These are phyloP conservation scores for Chloroclysta siterata DNA, from an alignment of 2,888 invertebrate genomes.

Conservation along the genomic window DNA sequence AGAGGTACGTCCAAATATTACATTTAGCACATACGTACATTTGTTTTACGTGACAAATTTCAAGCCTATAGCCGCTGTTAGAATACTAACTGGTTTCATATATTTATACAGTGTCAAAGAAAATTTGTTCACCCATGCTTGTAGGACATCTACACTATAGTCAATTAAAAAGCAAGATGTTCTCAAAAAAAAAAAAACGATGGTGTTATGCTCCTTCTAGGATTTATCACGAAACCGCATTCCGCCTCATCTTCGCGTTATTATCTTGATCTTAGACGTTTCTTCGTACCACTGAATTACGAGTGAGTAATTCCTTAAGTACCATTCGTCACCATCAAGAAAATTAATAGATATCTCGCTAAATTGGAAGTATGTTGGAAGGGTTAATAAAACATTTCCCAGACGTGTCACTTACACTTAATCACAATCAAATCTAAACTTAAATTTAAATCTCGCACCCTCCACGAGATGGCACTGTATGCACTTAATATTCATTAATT, in stretches of 20 bases:
- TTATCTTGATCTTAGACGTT: neutral
- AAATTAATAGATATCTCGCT: slow-evolving; percentile 19
- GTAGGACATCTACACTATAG: too few species aligned
- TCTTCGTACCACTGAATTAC: neutral
- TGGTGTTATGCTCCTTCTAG: too few species aligned
- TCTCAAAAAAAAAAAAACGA: too few species aligned
- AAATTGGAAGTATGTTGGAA: slow-evolving; percentile 10
- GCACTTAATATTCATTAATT: slow-evolving; percentile 80
- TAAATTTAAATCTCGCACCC: slow-evolving; percentile 32
- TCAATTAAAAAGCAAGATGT: too few species aligned
- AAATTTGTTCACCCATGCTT: too few species aligned
- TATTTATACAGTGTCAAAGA: too few species aligned
- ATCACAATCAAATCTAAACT: slow-evolving; percentile 33
- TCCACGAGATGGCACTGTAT: slow-evolving; percentile 35
- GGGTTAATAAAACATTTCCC: slow-evolving; percentile 30
- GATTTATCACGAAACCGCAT: neutral
- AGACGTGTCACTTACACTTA: slow-evolving; percentile 32
- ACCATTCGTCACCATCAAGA: neutral
- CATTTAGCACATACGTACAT: too few species aligned
- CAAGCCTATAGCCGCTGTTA: too few species aligned
- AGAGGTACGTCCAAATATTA: too few species aligned
- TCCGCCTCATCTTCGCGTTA: neutral
- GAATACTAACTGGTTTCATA: too few species aligned
- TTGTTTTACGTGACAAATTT: too few species aligned
- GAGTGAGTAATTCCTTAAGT: slow-evolving; percentile 5